Conservation (phyloP, 2,797 vertebrate species). For the Peromyscus nudipes region DNA sequence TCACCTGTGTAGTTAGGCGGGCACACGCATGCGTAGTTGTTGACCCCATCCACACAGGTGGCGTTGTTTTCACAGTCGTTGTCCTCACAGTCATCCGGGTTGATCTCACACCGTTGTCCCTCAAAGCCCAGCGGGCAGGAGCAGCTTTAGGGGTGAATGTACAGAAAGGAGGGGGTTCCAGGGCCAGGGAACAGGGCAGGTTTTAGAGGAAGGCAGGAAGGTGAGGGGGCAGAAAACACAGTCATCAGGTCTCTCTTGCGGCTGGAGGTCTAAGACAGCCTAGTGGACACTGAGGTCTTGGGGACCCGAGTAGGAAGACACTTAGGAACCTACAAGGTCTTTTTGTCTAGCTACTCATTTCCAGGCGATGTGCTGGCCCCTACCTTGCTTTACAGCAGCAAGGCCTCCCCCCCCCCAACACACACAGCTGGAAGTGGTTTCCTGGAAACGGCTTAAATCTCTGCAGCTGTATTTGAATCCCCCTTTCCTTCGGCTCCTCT, state of each 20-base stretch:
- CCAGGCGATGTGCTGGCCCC: not conserved
- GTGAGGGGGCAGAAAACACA: not conserved
- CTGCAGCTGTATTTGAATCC: not conserved
- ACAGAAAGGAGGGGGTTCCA: not conserved
- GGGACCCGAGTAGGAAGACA: not conserved
- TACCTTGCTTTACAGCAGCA: not conserved
- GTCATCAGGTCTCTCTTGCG: constrained; percentile 21
- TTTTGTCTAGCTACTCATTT: not conserved
- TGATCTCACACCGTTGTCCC: constrained; percentile 95
- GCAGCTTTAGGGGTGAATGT: constrained; percentile 90
- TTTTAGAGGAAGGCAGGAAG: not conserved
- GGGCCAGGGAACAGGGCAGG: not conserved
- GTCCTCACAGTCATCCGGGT: constrained; percentile 98
- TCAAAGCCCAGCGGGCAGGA: constrained; percentile 95
- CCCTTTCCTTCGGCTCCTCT: not conserved
- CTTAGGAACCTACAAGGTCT: not conserved
- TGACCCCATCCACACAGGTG: constrained; percentile 96
- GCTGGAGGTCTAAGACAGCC: not conserved
- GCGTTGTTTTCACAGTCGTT: constrained; percentile 99
- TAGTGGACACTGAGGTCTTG: not conserved
- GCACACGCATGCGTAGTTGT: constrained; percentile 97
- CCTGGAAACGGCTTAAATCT: not conserved
- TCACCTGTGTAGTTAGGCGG: constrained; percentile 94
- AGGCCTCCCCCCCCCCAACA: too few relatives aligned
- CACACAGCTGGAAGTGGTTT: not conserved